These are phyloP conservation scores for Dryobota labecula DNA, from an alignment of 2,888 invertebrate species.

Conservation along the genomic window DNA sequence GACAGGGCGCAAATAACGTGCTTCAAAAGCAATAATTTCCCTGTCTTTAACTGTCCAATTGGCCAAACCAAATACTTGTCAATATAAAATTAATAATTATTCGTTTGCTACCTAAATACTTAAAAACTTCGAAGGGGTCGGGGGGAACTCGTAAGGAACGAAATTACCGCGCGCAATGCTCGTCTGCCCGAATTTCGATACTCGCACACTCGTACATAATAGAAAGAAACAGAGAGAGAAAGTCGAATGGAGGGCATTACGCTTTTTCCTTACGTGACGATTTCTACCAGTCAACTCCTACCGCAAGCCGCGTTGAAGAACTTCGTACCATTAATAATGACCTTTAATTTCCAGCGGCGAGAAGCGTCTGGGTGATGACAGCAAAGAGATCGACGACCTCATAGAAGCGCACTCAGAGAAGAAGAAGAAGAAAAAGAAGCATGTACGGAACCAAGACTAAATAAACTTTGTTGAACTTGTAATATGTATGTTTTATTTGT, in stretches of 20 bases:
- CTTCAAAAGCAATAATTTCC: neutral
- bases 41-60: neutral
- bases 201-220: too few species aligned
- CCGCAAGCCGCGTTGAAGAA: too few species aligned
- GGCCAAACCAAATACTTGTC: neutral
- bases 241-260: too few species aligned
- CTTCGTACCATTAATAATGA: neutral
- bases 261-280: too few species aligned
- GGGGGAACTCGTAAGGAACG: too few species aligned
- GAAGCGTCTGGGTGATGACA: slow-evolving; percentile 86
- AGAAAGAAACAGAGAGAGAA: too few species aligned
- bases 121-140: neutral
- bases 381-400: slow-evolving; percentile 87
- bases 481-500: slow-evolving; percentile 12
- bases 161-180: too few species aligned
- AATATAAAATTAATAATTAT: neutral
- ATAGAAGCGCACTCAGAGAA: slow-evolving; percentile 83
- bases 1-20: neutral
- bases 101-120: neutral
- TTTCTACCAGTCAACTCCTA: too few species aligned
- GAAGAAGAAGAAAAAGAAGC: slow-evolving; percentile 88
- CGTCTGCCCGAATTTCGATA: too few species aligned
- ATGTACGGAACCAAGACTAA: slow-evolving; percentile 76
- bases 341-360: slow-evolving; percentile 79
- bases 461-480: slow-evolving; percentile 25